Evolutionary conservation across 1,140 invertebrate genomes (phyloP).

Genomic region (Agraylea sexmaculata): DNA sequence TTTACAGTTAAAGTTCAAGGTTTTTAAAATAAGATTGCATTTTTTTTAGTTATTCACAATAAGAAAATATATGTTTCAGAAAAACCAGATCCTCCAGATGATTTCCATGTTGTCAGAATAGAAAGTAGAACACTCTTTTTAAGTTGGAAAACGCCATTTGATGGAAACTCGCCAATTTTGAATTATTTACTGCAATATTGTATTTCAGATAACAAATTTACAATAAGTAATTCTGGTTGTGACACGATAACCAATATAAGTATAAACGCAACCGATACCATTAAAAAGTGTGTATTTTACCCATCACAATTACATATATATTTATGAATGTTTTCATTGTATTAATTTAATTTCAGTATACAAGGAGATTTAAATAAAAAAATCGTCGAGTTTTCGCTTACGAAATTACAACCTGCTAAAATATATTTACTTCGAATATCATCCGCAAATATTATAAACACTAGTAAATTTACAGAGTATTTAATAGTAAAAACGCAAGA

Average conservation of each 20-base stretch:
- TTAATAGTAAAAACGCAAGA: constrained; percentile 60
- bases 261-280: background rate
- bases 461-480: constrained; percentile 52
- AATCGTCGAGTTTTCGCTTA: constrained; percentile 42
- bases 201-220: constrained; percentile 1
- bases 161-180: constrained; percentile 69
- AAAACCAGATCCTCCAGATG: constrained; percentile 58
- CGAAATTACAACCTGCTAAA: constrained; percentile 59
- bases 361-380: constrained; percentile 24
- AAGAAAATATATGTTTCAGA: constrained; percentile 37
- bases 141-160: constrained; percentile 62
- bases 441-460: constrained; percentile 65
- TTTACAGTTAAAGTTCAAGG: constrained; percentile 77
- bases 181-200: constrained; percentile 64
- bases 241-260: background rate
- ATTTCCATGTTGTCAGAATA: constrained; percentile 51
- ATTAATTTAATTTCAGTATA: background rate
- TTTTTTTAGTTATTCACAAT: background rate
- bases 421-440: constrained; percentile 66
- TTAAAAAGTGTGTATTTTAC: background rate
- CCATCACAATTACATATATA: background rate
- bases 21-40: constrained; percentile 24
- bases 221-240: background rate
- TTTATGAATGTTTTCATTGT: background rate
- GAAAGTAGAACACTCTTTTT: constrained; percentile 58